These are phyloP conservation scores for Nasonia vitripennis DNA, from an alignment of 1,140 invertebrate species.

Conservation along the genomic window DNA sequence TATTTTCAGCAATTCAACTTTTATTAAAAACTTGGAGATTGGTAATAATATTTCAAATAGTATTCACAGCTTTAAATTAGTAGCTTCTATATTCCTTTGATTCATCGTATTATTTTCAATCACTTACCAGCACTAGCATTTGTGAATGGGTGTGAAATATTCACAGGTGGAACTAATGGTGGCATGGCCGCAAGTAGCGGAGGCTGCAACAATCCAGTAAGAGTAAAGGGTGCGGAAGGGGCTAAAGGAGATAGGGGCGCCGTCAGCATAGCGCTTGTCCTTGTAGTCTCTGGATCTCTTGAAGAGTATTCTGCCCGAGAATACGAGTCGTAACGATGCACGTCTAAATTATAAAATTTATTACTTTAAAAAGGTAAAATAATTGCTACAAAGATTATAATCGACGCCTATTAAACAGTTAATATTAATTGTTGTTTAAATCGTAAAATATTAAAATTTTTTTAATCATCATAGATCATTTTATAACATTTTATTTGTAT, in stretches of 20 bases:
- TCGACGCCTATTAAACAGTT: no score
- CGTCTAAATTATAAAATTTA: neutral
- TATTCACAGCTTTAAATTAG: no score
- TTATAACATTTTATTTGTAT: no score
- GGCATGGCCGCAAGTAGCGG: slow-evolving; percentile 21
- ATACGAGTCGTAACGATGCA: neutral
- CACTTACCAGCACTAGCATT: slow-evolving; percentile 35
- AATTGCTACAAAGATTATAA: neutral
- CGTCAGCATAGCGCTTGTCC: slow-evolving; percentile 19
- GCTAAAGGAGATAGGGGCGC: slow-evolving; percentile 30
- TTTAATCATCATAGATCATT: neutral
- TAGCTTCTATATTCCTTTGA: no score
- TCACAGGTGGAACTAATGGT: slow-evolving; percentile 23
- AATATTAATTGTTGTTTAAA: neutral
- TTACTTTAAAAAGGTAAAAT: neutral
- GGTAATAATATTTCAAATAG: no score
- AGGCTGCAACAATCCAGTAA: slow-evolving; percentile 35
- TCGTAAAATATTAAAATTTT: neutral
- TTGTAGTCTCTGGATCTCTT: neutral
- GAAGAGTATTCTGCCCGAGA: slow-evolving; percentile 2
- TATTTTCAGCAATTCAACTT: no score
- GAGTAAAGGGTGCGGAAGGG: slow-evolving; percentile 27
- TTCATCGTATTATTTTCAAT: neutral
- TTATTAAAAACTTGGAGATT: no score
- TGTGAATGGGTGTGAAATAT: slow-evolving; percentile 17